phyloP scores from a whole-genome alignment of 2,113 vertebrate species.

The Osmerus mordax region DNA sequence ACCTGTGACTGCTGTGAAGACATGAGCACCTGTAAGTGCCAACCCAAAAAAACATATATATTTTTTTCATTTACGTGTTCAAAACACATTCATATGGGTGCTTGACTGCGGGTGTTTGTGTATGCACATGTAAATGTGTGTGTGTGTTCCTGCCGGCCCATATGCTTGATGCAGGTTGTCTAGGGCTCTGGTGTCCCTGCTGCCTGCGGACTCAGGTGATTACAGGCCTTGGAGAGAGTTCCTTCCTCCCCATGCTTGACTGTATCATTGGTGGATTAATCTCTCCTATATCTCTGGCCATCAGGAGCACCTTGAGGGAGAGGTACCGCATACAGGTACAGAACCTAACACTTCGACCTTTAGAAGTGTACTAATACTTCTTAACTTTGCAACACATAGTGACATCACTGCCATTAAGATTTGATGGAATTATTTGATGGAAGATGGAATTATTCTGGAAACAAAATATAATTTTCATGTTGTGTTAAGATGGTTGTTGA shows the following conservation, averaged over 20 bases:
- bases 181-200: conserved; percentile 53
- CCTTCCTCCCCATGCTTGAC: not conserved
- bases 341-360: not conserved
- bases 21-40: conserved; percentile 15
- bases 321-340: not conserved
- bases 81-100: no score
- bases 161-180: conserved; percentile 44
- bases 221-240: conserved; percentile 11
- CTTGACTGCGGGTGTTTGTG: no score
- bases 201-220: conserved; percentile 53
- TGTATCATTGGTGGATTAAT: not conserved
- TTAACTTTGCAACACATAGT: not conserved
- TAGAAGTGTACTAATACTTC: not conserved
- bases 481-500: no score
- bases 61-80: no score
- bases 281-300: conserved; percentile 30
- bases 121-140: no score
- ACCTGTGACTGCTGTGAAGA: conserved; percentile 29
- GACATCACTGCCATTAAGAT: not conserved
- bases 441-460: no score
- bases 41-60: not conserved
- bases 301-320: conserved; percentile 1
- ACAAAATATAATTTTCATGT: no score
- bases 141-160: no score
- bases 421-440: no score